Percentiles rank a stretch among this genome's conserved stretches.
These are phyloP conservation scores for Neelides folsomi DNA, from an alignment of 2,888 invertebrate genomes.

Conservation along the genomic window DNA sequence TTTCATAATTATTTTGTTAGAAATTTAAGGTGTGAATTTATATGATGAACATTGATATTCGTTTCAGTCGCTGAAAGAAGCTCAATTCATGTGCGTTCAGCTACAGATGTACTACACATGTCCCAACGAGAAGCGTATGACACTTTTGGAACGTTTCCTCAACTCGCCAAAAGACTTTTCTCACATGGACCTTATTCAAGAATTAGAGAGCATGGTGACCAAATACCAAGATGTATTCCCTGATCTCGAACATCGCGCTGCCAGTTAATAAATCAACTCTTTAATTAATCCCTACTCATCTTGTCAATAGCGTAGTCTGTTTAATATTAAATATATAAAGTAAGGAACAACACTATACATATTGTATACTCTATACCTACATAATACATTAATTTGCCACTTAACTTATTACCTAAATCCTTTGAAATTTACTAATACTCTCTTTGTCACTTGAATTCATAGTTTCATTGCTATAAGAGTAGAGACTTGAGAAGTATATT, in stretches of 20 bases:
- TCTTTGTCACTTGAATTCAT: too few relatives aligned
- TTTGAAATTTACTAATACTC: too few relatives aligned
- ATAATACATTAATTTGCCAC: too few relatives aligned
- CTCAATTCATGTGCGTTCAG: constrained; percentile 72
- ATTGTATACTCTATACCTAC: too few relatives aligned
- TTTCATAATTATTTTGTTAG: too few relatives aligned
- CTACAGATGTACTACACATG: constrained; percentile 68
- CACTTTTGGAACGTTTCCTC: constrained; percentile 56
- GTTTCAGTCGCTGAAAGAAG: constrained; percentile 53
- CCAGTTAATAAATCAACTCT: not conserved
- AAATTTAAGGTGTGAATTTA: too few relatives aligned
- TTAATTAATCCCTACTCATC: not conserved
- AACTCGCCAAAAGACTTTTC: constrained; percentile 59
- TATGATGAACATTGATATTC: not conserved
- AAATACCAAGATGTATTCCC: constrained; percentile 9
- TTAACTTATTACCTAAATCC: too few relatives aligned
- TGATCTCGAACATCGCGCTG: not conserved
- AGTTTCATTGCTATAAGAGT: too few relatives aligned
- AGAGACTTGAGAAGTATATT: too few relatives aligned
- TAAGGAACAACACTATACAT: too few relatives aligned
- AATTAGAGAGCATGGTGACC: constrained; percentile 36
- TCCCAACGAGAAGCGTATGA: constrained; percentile 48
- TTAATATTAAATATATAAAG: too few relatives aligned
- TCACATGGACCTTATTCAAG: constrained; percentile 64
- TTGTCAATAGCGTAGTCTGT: too few relatives aligned